Percentiles rank a stretch among this genome's conserved stretches.
phyloP scores from a whole-genome alignment of 2,888 invertebrate genomes.

The Oxyscelio sp. region DNA sequence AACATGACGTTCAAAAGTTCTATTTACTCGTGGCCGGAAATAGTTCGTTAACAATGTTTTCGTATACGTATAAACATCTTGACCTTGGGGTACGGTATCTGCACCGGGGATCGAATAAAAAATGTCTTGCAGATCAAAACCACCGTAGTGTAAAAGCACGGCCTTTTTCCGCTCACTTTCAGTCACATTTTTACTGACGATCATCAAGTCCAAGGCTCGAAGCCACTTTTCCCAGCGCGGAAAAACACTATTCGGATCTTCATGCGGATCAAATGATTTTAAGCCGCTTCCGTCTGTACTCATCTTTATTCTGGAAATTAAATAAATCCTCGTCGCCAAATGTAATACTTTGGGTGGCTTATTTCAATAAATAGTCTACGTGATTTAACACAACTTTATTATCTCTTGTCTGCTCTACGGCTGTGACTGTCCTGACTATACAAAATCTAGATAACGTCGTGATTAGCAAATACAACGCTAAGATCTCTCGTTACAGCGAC shows the following conservation, averaged over 20 bases:
- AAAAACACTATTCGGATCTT: not conserved
- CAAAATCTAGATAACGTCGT: too few relatives aligned
- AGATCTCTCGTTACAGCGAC: too few relatives aligned
- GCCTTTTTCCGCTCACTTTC: too few relatives aligned
- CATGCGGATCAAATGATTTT: not conserved
- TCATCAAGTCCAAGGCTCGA: slow-evolving; percentile 7
- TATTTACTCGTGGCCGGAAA: slow-evolving; percentile 80
- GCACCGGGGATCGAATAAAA: slow-evolving; percentile 33
- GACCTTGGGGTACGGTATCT: not conserved
- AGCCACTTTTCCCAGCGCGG: slow-evolving; percentile 27
- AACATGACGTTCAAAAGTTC: slow-evolving; percentile 81
- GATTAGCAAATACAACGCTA: too few relatives aligned
- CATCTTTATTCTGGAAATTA: not conserved
- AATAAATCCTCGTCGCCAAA: slow-evolving; percentile 13
- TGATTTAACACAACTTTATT: too few relatives aligned
- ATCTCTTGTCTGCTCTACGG: too few relatives aligned
- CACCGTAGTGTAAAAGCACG: slow-evolving; percentile 27
- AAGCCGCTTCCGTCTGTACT: not conserved
- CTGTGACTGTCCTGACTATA: too few relatives aligned
- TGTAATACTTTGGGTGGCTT: too few relatives aligned
- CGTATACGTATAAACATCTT: not conserved
- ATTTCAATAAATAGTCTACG: too few relatives aligned
- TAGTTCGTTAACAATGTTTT: slow-evolving; percentile 50
- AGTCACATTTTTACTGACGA: not conserved
- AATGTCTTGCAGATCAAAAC: slow-evolving; percentile 32